phyloP scores from a whole-genome alignment of 2,113 vertebrate genomes.

The Oriolus oriolus region DNA sequence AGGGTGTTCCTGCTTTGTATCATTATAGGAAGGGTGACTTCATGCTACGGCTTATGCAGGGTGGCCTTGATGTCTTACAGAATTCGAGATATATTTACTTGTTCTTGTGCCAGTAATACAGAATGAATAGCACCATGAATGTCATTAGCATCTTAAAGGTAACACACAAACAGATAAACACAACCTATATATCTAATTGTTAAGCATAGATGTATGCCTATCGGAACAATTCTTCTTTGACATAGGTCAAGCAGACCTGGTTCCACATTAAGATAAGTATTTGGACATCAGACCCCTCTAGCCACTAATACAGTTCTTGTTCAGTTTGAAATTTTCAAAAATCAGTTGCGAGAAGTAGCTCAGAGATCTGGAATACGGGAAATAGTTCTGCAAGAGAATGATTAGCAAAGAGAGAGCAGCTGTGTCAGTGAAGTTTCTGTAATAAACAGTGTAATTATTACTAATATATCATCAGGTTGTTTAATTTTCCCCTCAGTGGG shows the following conservation, averaged over 20 bases:
- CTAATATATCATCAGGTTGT: not conserved
- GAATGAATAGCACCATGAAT: not conserved
- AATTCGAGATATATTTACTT: not conserved
- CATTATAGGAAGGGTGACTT: slow-evolving; percentile 41
- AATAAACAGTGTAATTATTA: not conserved
- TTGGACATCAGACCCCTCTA: not conserved
- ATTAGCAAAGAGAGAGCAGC: not conserved
- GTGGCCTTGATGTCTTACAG: not conserved
- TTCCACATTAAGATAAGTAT: not conserved
- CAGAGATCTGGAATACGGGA: not conserved
- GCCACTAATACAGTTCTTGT: not conserved
- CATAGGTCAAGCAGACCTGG: not conserved
- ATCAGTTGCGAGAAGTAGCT: not conserved
- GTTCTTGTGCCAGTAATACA: not conserved
- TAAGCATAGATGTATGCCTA: not conserved
- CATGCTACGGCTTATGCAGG: not conserved
- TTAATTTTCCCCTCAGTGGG: not conserved
- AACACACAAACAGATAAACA: not conserved
- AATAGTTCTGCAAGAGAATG: not conserved
- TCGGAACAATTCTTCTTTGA: not conserved
- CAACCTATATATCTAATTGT: not conserved
- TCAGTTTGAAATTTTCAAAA: not conserved
- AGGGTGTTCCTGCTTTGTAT: not conserved
- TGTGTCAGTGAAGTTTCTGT: not conserved
- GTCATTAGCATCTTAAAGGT: not conserved